Evolutionary conservation across 1,140 invertebrate species (phyloP), one percentile per base, ranked within the genome.

Genomic region (Arctopsyche grandis): DNA sequence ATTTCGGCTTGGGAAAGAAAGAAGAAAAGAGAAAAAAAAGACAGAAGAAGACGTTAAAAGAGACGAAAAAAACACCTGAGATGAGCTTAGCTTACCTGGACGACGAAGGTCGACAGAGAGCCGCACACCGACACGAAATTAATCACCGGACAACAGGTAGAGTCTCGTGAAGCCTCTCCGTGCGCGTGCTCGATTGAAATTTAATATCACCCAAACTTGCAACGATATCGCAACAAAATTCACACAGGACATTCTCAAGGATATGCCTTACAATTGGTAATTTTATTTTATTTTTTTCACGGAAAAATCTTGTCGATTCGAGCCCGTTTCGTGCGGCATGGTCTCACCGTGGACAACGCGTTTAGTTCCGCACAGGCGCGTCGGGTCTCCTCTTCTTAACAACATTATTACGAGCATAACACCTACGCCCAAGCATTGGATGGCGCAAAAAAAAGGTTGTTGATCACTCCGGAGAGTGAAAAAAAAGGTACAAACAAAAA

Each of bases 391-490:
- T n/a, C 71, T 9, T 74, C 69, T 74, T 74, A 74, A 74, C 71
- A 74, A 74, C 71, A 52, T 74, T 74, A 74, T 74, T 74, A 74
- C 43, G 46, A 56, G 70, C n/a, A 73, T 52, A 73, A 74, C 71
- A 56, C 71, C 71, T 56, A 74, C n/a, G 44, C 69, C 69, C 69
- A 73, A 73, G 46, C 22, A 22, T 9, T 12, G 38, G 24, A 74
- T 16, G 46, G 16, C 7, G 24, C 69, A 29, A 74, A 74, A 38
- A 74, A 74, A 74, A 52, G 44, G 29, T 46, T 46, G 69, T 38
- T 38, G 43, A 56, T 66, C 63, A 26, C 21, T 38, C 29, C 29
- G 29, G 7, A 38, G 69, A n/a, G 14, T 4, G 21, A 24, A 24
- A 66, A 70, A 44, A 38, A 16, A 29, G 12, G 24, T 4, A 70